phyloP scores from a whole-genome alignment of 2,797 vertebrate genomes.

The Neosalanx taihuensis region DNA sequence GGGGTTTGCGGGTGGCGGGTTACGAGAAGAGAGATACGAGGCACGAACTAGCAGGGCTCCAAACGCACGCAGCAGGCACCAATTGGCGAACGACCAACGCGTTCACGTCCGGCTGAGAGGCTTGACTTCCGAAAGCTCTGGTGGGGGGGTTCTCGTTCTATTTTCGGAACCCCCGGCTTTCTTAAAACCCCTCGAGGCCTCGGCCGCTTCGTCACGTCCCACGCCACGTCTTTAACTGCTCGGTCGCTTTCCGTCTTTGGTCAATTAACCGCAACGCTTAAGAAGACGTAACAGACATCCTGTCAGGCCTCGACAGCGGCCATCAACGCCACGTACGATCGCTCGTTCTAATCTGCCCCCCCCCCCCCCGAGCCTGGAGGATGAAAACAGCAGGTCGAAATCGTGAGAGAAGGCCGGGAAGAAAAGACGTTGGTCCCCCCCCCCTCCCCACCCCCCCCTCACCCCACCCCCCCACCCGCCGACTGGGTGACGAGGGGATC shows the following conservation, averaged over 20 bases:
- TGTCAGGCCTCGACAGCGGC: conserved; percentile 40
- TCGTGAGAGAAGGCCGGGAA: too few relatives aligned
- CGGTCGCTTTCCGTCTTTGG: conserved; percentile 42
- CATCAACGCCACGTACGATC: conserved; percentile 50
- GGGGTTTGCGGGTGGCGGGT: conserved; percentile 24
- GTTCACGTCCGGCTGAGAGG: neutral
- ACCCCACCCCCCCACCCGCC: too few relatives aligned
- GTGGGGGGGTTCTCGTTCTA: conserved; percentile 1
- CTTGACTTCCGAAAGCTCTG: neutral
- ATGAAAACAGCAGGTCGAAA: neutral
- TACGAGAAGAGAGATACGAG: conserved; percentile 30
- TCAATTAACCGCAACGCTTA: conserved; percentile 58
- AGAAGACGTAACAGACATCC: conserved; percentile 46
- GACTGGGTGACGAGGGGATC: too few relatives aligned
- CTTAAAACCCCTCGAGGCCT: neutral
- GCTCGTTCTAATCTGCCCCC: conserved; percentile 40
- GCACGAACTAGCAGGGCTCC: conserved; percentile 11
- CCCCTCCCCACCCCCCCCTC: too few relatives aligned
- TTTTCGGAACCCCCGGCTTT: conserved; percentile 9
- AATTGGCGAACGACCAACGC: neutral
- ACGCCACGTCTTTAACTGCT: neutral
- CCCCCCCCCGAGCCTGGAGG: conserved; percentile 28
- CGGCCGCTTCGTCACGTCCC: neutral
- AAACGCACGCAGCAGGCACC: neutral
- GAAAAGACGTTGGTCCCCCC: neutral